Evolutionary conservation across 2,797 vertebrate genomes (phyloP), one percentile per base, ranked within the genome.

Genomic region (Prunella strophiata): DNA sequence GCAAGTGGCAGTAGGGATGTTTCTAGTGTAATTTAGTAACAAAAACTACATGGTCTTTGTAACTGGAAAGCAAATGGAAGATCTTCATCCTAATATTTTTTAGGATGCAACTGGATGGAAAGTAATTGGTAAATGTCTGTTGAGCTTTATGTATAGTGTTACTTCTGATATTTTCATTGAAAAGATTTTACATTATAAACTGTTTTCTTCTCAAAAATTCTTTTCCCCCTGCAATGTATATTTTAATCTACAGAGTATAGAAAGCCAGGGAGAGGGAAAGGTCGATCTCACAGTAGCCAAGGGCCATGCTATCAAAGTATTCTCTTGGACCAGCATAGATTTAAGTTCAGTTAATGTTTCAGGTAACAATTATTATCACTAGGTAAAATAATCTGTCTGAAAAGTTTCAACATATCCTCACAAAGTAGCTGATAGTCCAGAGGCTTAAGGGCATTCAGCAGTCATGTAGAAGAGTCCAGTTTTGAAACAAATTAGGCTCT

Each of bases 261-360:
- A 83, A 18, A 94, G 13, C 30, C 22, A 51, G 43, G 58, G 59
- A 72, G 43, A 29, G 8, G 7, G 40, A 43, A 63, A 86, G 20
- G 38, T 36, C 50, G 61, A n/a, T 74, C 15, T 29, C 21, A 4
- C 7, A 38, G 52, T 36, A 81, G 40, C n/a, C 45, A 48, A 10
- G 11, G 19, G 13, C 29, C 3, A 1, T 25, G 26, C 18, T 76
- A 3, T 72, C 4, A 0, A 22, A 79, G 38, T 63, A 5, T 51
- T 74, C 16, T 77, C 13, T 38, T 85, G 48, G 4, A 16, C 11
- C 5, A 47, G 21, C 55, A 61, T 50, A 71, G 20, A 38, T 42
- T 58, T 32, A 57, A 55, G 47, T 61, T 94, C n/a, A 54, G 3
- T 47, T 85, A 38, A 22, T 62, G 7, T 80, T 94, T 79, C 11